These are phyloP conservation scores for Noctuana brunneofusca DNA, from an alignment of 2,888 invertebrate genomes.

Conservation along the genomic window DNA sequence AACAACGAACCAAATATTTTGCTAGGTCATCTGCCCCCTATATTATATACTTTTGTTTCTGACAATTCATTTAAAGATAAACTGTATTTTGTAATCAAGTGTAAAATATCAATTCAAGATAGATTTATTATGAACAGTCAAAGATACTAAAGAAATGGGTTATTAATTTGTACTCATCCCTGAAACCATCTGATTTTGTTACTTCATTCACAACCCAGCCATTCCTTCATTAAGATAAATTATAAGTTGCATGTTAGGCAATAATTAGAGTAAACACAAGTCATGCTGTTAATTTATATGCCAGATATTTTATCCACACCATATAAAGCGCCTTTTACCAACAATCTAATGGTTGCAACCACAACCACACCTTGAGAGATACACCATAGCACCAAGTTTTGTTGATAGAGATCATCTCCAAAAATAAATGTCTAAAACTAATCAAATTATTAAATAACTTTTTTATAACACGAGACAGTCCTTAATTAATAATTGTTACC, in stretches of 20 bases:
- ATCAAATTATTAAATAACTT: no score
- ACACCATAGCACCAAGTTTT: conserved; percentile 39
- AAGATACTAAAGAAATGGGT: no score
- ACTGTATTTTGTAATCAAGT: no score
- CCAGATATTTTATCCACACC: conserved; percentile 9
- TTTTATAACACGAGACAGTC: no score
- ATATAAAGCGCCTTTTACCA: conserved; percentile 20
- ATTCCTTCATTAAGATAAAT: neutral
- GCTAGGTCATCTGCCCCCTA: neutral
- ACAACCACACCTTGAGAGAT: conserved; percentile 29
- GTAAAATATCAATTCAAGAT: no score
- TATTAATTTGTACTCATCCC: no score
- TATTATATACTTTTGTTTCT: no score
- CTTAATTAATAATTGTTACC: no score
- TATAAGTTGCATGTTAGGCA: neutral
- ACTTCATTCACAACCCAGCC: neutral
- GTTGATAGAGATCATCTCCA: neutral
- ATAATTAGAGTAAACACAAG: neutral
- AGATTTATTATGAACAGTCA: no score
- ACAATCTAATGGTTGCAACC: conserved; percentile 2
- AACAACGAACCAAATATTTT: neutral
- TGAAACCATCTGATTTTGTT: neutral
- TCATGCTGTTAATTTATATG: conserved; percentile 27
- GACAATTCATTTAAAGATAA: no score
- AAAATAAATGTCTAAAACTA: neutral